A percentile compares a stretch with the other conserved stretches of the same genome.
Evolutionary conservation across 2,113 vertebrate species (phyloP).

Genomic region (Aix galericulata): DNA sequence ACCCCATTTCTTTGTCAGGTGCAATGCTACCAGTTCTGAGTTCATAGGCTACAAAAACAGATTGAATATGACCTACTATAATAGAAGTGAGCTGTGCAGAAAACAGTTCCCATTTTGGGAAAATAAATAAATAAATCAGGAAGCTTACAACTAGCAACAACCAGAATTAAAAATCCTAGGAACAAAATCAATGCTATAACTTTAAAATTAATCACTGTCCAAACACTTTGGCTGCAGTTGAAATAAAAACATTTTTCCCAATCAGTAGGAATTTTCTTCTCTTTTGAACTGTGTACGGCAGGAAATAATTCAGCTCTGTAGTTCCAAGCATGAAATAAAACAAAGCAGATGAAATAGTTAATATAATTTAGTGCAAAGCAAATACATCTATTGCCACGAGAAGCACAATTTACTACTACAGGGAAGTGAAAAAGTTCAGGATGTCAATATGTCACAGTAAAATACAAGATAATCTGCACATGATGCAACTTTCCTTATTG

Average conservation of each 20-base stretch:
- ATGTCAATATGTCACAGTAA: slow-evolving; percentile 19
- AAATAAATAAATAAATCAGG: neutral
- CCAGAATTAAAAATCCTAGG: neutral
- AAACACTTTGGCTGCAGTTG: neutral
- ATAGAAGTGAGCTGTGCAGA: neutral
- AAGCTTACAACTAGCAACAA: neutral
- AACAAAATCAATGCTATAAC: neutral
- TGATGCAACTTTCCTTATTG: neutral
- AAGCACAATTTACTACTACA: neutral
- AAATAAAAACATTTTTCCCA: neutral
- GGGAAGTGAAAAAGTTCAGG: neutral
- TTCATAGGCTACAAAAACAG: neutral
- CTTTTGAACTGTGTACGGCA: neutral
- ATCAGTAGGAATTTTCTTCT: neutral
- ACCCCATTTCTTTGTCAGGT: neutral
- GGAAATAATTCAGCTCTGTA: neutral
- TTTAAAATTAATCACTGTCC: neutral
- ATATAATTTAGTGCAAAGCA: slow-evolving; percentile 23
- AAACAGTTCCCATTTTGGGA: neutral
- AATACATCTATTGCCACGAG: slow-evolving; percentile 18
- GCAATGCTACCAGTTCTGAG: neutral
- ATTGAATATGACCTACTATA: neutral
- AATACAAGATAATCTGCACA: slow-evolving; percentile 11
- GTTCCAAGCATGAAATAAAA: slow-evolving; percentile 24
- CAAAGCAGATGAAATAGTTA: slow-evolving; percentile 25